These are phyloP conservation scores for Centropus bengalensis DNA, from an alignment of 2,113 vertebrate species.

Conservation along the genomic window DNA sequence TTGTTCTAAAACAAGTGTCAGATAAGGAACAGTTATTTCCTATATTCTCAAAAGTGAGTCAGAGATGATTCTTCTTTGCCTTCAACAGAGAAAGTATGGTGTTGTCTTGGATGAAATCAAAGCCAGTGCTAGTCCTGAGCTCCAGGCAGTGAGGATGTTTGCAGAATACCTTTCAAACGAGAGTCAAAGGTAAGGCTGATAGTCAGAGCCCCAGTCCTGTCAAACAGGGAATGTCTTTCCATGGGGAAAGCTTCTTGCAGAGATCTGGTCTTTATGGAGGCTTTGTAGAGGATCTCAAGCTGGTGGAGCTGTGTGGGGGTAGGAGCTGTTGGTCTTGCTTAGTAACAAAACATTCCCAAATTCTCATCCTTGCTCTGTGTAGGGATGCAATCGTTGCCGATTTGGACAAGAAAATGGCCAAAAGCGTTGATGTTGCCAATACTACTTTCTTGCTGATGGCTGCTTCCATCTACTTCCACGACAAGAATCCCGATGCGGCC, in stretches of 20 bases:
- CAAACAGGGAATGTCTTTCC: fast-evolving
- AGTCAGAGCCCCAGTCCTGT: fast-evolving
- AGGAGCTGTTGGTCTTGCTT: too few species aligned
- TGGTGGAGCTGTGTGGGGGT: fast-evolving
- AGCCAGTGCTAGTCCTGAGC: constrained; percentile 80
- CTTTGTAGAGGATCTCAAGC: not conserved
- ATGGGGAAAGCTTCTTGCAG: fast-evolving
- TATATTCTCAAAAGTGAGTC: fast-evolving
- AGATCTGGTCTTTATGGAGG: fast-evolving
- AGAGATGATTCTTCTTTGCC: fast-evolving
- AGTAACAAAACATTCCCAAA: fast-evolving
- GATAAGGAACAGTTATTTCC: fast-evolving
- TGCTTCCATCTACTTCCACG: constrained; percentile 88
- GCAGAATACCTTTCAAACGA: constrained; percentile 89
- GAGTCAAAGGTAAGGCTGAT: constrained; percentile 78
- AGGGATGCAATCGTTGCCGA: constrained; percentile 87
- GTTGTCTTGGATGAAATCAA: constrained; percentile 95
- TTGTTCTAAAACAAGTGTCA: not conserved
- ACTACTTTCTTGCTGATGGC: constrained; percentile 93
- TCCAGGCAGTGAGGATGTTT: constrained; percentile 92
- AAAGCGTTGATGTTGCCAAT: constrained; percentile 87
- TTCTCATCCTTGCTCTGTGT: fast-evolving
- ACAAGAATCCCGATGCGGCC: constrained; percentile 86
- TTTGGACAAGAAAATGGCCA: constrained; percentile 91
- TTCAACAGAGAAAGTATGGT: constrained; percentile 85